These are phyloP conservation scores for Dolichotis patagonum DNA, from an alignment of 2,113 vertebrate genomes.

Conservation along the genomic window DNA sequence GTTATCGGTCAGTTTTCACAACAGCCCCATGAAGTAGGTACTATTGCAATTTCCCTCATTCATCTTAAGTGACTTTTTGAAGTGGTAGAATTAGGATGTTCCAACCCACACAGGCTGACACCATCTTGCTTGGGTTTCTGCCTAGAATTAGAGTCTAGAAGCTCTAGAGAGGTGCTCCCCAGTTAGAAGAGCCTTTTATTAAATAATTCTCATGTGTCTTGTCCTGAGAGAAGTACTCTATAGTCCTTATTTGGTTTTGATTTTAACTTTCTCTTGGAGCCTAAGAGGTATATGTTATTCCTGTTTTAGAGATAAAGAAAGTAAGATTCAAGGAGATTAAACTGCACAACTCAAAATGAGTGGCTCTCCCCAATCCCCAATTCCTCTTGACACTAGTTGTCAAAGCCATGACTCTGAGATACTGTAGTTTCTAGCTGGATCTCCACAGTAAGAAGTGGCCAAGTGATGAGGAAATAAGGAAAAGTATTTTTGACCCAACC, in stretches of 20 bases:
- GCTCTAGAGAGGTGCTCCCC: background rate
- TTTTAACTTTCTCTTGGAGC: background rate
- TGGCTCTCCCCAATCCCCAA: background rate
- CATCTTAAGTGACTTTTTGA: background rate
- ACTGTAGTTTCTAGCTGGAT: background rate
- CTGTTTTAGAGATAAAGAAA: background rate
- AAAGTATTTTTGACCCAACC: background rate
- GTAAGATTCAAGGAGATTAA: background rate
- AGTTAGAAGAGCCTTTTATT: background rate
- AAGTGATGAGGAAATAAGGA: background rate
- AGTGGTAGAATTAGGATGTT: background rate
- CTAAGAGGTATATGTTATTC: accelerated
- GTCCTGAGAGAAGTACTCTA: background rate
- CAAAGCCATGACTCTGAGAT: background rate
- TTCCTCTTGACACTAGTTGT: background rate
- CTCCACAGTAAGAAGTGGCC: accelerated
- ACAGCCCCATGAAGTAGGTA: background rate
- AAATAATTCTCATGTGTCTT: background rate
- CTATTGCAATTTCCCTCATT: background rate
- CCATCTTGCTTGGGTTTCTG: background rate
- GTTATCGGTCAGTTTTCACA: background rate
- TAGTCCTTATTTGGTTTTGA: background rate
- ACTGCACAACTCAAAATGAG: background rate
- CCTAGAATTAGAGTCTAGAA: background rate
- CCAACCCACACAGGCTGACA: too few relatives aligned